Conservation (phyloP, 2,797 vertebrate species). For the Agapornis canus region DNA sequence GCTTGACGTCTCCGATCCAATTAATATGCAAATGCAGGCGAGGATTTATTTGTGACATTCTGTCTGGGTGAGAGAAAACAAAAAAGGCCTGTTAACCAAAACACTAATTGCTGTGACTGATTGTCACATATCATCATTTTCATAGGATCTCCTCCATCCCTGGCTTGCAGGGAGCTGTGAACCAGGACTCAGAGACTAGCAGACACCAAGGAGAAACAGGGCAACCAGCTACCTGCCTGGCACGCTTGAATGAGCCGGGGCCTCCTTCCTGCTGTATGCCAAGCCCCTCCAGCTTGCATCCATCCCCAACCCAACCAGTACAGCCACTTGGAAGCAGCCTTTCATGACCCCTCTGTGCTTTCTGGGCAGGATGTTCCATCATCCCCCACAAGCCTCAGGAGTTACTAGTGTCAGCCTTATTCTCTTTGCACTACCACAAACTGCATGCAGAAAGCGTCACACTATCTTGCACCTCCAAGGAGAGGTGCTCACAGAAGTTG, state of each 20-base stretch:
- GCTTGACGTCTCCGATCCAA: slow-evolving; percentile 99
- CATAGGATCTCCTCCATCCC: slow-evolving; percentile 95
- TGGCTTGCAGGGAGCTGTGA: slow-evolving; percentile 81
- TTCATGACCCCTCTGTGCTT: not conserved
- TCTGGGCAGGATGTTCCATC: not conserved
- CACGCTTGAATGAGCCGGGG: slow-evolving; percentile 28
- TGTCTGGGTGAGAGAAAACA: slow-evolving; percentile 99
- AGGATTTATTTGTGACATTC: slow-evolving; percentile 99
- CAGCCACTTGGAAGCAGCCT: not conserved
- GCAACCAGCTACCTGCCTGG: slow-evolving; percentile 71
- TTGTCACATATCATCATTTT: slow-evolving; percentile 99
- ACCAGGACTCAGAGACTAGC: slow-evolving; percentile 71
- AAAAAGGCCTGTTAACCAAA: slow-evolving; percentile 99
- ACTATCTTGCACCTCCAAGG: rapidly evolving
- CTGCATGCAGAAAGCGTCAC: not conserved
- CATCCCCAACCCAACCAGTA: not conserved
- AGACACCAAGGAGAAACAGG: slow-evolving; percentile 84
- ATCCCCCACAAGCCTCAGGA: not conserved
- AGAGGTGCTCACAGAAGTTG: not conserved
- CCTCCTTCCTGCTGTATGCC: not conserved
- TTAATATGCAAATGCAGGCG: slow-evolving; percentile 99
- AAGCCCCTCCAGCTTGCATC: slow-evolving; percentile 16
- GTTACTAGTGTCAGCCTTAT: rapidly evolving
- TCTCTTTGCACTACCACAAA: not conserved
- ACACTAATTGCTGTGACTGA: slow-evolving; percentile 99